Base-by-base conservation (phyloP, 2,888 invertebrate genomes). In the Hemicrepidius hirtus region DNA sequence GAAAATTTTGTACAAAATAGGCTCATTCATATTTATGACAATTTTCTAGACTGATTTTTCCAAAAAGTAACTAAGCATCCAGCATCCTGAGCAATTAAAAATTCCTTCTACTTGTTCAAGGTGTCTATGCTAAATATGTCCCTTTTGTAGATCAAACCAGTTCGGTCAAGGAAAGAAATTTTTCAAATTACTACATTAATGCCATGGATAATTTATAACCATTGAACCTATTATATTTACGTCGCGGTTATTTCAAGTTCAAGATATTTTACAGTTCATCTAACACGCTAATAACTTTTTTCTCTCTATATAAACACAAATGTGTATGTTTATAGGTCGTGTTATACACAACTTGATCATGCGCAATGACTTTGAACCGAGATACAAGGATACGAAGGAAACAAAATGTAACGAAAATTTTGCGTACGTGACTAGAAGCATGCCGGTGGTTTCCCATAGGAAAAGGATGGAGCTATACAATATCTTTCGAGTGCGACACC, bases 391-490 rank as follows among this genome's bases (percentile, higher is more conserved):
- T 28, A 20, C 37, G 55, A 28, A 69, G 76, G 76, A 77, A 74
- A 77, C 73, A 62, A 41, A n/a, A 72, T 46, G 76, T 75, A 60
- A 75, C 66, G 65, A 73, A 76, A 78, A 75, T 73, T 80, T 79
- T 85, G 87, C 86, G 83, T 87, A 87, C 87, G 87, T 87, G 87
- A 87, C 87, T 78, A 77, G 73, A 78, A 79, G 84, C 86, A 86
- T 84, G 83, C 77, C 74, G 70, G 71, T 75, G 70, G 71, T 62
- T 50, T 55, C 37, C 10, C 16, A 32, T 4, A 40, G 41, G 35
- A 60, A 35, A 66, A 63, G 18, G 69, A 73, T 44, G 50, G 64
- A 7, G 13, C 20, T 63, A 69, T 67, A 7, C 20, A n/a, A n/a
- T 28, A 28, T 13, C 5, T 12, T 40, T 50, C 55, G 18, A 12